phyloP scores from a whole-genome alignment of 2,797 vertebrate genomes.

The Rallus crepitans region DNA sequence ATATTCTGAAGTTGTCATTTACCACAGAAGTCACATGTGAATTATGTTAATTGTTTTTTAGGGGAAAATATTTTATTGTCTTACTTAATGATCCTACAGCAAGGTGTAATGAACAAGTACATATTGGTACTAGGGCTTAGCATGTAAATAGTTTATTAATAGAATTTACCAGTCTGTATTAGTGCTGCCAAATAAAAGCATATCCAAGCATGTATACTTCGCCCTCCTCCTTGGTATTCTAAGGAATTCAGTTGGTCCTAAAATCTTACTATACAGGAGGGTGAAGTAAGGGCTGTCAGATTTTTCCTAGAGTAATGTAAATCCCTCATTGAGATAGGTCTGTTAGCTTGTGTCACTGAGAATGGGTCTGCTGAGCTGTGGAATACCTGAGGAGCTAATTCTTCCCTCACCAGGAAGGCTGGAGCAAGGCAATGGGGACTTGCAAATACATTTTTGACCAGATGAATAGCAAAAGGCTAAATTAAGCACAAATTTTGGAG shows the following conservation, averaged over 20 bases:
- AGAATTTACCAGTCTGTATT: neutral
- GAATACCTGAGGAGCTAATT: neutral
- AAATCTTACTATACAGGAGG: neutral
- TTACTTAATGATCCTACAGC: neutral
- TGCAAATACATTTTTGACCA: neutral
- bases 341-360: neutral
- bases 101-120: neutral
- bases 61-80: neutral
- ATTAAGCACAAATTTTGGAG: neutral
- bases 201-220: neutral
- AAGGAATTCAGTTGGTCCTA: neutral
- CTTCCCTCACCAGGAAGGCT: neutral
- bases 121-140: neutral
- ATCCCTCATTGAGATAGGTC: neutral
- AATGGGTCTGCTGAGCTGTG: fast-evolving
- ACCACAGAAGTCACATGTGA: neutral
- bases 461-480: neutral
- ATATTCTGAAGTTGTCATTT: neutral
- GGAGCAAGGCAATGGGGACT: neutral
- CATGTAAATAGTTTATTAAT: neutral
- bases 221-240: neutral
- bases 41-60: neutral
- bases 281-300: neutral
- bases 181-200: neutral
- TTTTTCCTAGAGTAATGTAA: neutral